Percentiles rank a stretch among this genome's conserved stretches.
Evolutionary conservation across 2,888 invertebrate species (phyloP).

Genomic region (Perizoma flavofasciatum): DNA sequence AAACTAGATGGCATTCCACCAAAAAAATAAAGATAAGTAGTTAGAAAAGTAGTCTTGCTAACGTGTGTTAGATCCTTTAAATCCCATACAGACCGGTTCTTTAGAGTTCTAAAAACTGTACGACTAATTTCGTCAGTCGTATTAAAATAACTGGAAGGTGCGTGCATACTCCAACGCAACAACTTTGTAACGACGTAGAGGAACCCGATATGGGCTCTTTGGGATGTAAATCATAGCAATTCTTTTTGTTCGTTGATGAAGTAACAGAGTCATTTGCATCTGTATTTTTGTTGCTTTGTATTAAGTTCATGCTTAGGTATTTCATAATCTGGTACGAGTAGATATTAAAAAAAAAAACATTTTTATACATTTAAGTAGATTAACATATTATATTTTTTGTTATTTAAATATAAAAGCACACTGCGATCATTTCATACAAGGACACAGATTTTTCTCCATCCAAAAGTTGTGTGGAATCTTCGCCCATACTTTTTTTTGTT

Average conservation of each 20-base stretch:
- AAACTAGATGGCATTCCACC: too few species aligned
- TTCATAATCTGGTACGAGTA: too few species aligned
- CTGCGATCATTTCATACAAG: not conserved
- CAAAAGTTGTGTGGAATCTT: not conserved
- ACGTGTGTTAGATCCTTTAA: too few species aligned
- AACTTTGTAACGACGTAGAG: constrained; percentile 6
- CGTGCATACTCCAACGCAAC: constrained; percentile 1
- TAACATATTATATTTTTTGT: too few species aligned
- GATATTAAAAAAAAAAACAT: not conserved
- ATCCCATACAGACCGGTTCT: too few species aligned
- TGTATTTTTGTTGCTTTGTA: not conserved
- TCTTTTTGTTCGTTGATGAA: constrained; percentile 4
- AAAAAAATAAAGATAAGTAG: too few species aligned
- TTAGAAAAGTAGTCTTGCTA: too few species aligned
- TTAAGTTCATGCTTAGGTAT: too few species aligned
- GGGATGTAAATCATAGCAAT: constrained; percentile 6
- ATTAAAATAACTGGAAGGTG: constrained; percentile 1
- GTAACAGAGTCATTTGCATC: constrained; percentile 6
- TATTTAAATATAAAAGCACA: too few species aligned
- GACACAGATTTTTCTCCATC: not conserved
- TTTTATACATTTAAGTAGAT: too few species aligned
- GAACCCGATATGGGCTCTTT: not conserved
- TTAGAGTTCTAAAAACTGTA: too few species aligned
- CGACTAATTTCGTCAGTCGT: not conserved
- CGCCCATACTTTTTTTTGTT: too few species aligned